Base-by-base conservation (phyloP, 2,888 invertebrate genomes). In the Anthrax anthrax region DNA sequence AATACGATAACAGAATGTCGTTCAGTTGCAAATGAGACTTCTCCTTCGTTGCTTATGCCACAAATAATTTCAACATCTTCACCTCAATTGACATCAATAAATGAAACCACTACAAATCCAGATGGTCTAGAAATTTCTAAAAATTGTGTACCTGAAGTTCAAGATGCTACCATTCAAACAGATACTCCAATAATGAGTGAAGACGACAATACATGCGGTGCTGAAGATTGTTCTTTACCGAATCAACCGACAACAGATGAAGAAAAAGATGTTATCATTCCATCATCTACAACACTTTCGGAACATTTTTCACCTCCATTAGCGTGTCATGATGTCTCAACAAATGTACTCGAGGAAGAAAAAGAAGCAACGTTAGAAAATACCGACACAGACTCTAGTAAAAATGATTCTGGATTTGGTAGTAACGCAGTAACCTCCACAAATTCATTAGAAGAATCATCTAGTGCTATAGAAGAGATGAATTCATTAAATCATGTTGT, bases 141-240 rank as follows among this genome's bases (percentile, higher is more conserved):
- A n/a, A 36, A 4, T 16, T 72, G 72, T 49, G 69, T 69, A 3
- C 70, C 75, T 2, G 77, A 77, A 50, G 84, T 83, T n/a, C 85
- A 77, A 61, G 86, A 87, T 58, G 86, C 86, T 0, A 84, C 84
- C 44, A 87, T 86, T 60, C 87, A 88, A 67, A 87, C 87, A 0
- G 86, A 87, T 57, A 79, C 82, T 18, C 78, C 81, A 0, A 67
- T 73, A 3, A 75, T 77, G 56, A 81, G 80, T 55, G 82, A 82
- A 46, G 81, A 82, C 52, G 82, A 72, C 47, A 64, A 72, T 48
- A 69, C 70, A 0, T 71, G 42, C 16, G 52, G 53, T 37, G 49
- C 50, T 34, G 54, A 54, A 38, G 53, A 52, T n/a, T 51, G 48
- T 17, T 39, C 51, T 16, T 45, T 47, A 16, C 34, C 42, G 10